A percentile compares a stretch with the other conserved stretches of the same genome.
Evolutionary conservation across 1,140 invertebrate species (phyloP).

Genomic region (Plodia interpunctella): DNA sequence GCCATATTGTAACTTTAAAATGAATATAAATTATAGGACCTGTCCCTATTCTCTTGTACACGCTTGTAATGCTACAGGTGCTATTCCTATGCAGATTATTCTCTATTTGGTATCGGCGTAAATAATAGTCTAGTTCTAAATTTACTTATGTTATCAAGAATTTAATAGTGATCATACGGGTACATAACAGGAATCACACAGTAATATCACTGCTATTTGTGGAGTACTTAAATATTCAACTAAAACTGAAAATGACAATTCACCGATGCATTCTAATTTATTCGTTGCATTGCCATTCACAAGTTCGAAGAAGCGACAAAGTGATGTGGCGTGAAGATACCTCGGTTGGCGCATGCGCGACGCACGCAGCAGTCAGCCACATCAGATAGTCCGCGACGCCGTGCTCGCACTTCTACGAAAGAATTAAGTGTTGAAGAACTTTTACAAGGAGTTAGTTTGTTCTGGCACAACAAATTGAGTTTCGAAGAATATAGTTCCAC

Average conservation of each 20-base stretch:
- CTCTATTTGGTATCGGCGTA: not conserved
- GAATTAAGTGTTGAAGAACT: too few relatives aligned
- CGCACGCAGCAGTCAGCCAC: constrained; percentile 33
- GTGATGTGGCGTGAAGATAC: constrained; percentile 11
- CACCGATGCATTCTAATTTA: not conserved
- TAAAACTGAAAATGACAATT: not conserved
- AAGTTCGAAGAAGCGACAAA: constrained; percentile 9
- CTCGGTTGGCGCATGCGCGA: constrained; percentile 13
- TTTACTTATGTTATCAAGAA: not conserved
- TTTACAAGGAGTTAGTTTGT: too few relatives aligned
- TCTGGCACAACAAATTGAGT: too few relatives aligned
- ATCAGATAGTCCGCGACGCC: constrained; percentile 47
- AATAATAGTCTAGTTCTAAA: not conserved
- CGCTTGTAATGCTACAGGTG: not conserved
- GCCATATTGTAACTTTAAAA: constrained; percentile 1
- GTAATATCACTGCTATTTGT: too few relatives aligned
- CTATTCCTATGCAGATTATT: constrained; percentile 1
- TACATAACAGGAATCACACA: too few relatives aligned
- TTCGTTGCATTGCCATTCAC: constrained; percentile 9
- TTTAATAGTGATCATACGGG: too few relatives aligned
- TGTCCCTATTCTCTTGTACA: not conserved
- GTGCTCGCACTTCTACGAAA: constrained; percentile 37
- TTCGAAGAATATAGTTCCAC: too few relatives aligned
- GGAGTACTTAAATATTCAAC: too few relatives aligned
- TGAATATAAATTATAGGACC: constrained; percentile 7